Base-by-base conservation (phyloP, 2,797 vertebrate species). In the Paramormyrops hopkinsi region DNA sequence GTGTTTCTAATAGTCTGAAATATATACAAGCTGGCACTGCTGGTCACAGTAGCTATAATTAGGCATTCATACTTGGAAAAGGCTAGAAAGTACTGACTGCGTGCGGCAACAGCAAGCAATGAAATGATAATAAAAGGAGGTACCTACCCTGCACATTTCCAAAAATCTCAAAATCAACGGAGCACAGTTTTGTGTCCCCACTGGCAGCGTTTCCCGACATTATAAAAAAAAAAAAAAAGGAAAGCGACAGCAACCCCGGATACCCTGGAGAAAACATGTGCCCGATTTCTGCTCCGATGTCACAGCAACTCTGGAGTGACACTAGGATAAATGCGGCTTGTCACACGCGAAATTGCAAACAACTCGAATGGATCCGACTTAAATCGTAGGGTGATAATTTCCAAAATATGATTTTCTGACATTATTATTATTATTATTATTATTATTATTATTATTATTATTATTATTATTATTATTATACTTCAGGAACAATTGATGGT, bases 161-260 rank as follows among this genome's bases (percentile, higher is more conserved):
- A 90, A 97, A 97, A 88, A 98, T 95, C 90, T 98, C 97, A 88
- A 97, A 98, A 93, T 98, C 97, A 92, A 98, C 94, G 17, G 97
- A 97, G 0, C 93, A 94, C 9, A 97, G 94, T 19, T 92, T 93
- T 25, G 91, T 87, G 1, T 92, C 86, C 12, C 91, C 89, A 22
- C 91, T 92, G 12, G 22, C 25, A 19, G 44, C 83, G 25, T 51
- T 33, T 37, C 14, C 33, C 12, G 88, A 89, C 88, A 89, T 89
- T 14, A n/a, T 33, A 29, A 29, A 29, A 29, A 29, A 29, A 44
- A 41, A 44, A 11, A 87, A 37, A 22, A 44, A 62, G 2, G 5
- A 33, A 50, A 51, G 46, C 4, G 25, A 29, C 22, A 4, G 50
- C 9, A 29, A 86, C 4, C 22, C n/a, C 11, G 22, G 2, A 19